A percentile compares a stretch with the other conserved stretches of the same genome.
Conservation (phyloP, 2,888 invertebrate species). For the Philaethria dido region DNA sequence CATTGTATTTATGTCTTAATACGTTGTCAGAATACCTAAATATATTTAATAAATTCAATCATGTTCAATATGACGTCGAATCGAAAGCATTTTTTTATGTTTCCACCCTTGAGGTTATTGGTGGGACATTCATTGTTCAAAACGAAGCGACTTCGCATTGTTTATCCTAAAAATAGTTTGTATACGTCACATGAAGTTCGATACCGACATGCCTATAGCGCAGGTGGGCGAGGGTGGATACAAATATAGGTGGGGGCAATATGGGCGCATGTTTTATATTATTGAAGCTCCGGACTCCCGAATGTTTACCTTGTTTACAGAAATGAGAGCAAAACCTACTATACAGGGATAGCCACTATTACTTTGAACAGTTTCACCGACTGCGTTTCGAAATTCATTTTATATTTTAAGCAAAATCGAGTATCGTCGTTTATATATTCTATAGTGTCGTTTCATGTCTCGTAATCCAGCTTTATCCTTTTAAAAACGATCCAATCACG, state of each 20-base stretch:
- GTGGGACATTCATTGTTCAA: slow-evolving; percentile 47
- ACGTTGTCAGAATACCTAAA: neutral
- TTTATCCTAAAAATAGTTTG: slow-evolving; percentile 44
- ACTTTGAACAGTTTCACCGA: slow-evolving; percentile 34
- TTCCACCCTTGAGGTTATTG: slow-evolving; percentile 48
- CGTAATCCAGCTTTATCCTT: slow-evolving; percentile 35
- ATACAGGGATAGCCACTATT: slow-evolving; percentile 41
- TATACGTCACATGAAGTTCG: slow-evolving; percentile 44
- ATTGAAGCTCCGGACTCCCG: slow-evolving; percentile 67
- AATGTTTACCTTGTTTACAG: slow-evolving; percentile 63
- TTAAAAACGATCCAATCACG: slow-evolving; percentile 40
- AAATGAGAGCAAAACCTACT: slow-evolving; percentile 51
- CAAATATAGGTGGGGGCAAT: slow-evolving; percentile 64
- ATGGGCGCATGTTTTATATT: slow-evolving; percentile 77
- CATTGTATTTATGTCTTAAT: neutral
- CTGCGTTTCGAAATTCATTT: slow-evolving; percentile 28
- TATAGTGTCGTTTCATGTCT: slow-evolving; percentile 23
- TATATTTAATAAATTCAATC: slow-evolving; percentile 14
- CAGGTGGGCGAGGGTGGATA: slow-evolving; percentile 57
- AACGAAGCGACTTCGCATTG: slow-evolving; percentile 35
- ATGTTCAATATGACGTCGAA: slow-evolving; percentile 29
- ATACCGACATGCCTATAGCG: slow-evolving; percentile 48
- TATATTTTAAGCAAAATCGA: slow-evolving; percentile 27
- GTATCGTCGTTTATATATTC: slow-evolving; percentile 27
- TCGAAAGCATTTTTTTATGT: slow-evolving; percentile 40